phyloP scores from a whole-genome alignment of 2,113 vertebrate species.

The Sorex fumeus region DNA sequence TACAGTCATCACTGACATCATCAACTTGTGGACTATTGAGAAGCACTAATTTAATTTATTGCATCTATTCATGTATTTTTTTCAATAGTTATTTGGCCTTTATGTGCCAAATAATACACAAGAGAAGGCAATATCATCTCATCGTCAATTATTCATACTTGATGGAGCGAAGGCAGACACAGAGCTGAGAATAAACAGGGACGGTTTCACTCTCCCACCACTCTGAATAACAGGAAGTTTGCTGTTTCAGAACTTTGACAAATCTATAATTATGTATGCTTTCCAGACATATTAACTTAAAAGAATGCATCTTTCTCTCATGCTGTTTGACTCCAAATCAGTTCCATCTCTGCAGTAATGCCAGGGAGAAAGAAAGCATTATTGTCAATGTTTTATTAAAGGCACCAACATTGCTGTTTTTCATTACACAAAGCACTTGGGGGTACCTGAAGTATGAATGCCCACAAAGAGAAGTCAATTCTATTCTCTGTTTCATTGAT shows the following conservation, averaged over 20 bases:
- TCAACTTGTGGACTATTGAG: not conserved
- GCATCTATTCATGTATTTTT: not conserved
- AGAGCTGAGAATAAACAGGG: conserved; percentile 5
- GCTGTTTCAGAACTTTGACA: not conserved
- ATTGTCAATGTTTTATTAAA: conserved; percentile 76
- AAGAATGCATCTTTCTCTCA: conserved; percentile 56
- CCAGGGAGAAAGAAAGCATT: conserved; percentile 53
- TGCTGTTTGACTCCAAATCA: conserved; percentile 64
- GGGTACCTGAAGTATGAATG: conserved; percentile 71
- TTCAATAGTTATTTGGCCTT: not conserved
- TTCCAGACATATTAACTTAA: conserved; percentile 69
- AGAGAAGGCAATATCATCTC: not conserved
- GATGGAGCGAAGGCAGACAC: not conserved
- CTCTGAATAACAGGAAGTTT: not conserved
- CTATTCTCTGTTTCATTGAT: conserved; percentile 73
- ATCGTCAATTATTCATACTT: not conserved
- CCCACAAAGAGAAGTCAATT: conserved; percentile 63
- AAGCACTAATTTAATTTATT: not conserved
- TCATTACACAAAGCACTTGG: conserved; percentile 69
- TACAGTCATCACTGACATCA: not conserved
- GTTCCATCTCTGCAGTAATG: conserved; percentile 67
- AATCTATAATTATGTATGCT: conserved; percentile 17
- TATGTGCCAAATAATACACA: not conserved
- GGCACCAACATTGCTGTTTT: conserved; percentile 55
- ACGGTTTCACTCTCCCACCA: not conserved